A percentile compares a stretch with the other conserved stretches of the same genome.
These are phyloP conservation scores for Sminthurides aquaticus DNA, from an alignment of 2,888 invertebrate genomes.

Conservation along the genomic window DNA sequence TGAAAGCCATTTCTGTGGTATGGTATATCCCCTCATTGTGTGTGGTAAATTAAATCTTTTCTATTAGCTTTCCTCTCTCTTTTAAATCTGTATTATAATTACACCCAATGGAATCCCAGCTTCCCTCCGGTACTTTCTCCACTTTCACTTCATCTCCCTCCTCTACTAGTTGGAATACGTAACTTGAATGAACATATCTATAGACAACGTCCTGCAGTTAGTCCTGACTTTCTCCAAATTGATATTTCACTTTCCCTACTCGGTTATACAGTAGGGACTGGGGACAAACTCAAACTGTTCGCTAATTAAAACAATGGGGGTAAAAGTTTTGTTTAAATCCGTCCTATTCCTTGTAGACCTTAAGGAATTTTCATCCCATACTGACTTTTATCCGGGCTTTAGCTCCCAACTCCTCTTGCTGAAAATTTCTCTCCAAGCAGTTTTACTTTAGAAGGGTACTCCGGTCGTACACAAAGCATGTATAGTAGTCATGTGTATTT, in stretches of 20 bases:
- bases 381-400: no score
- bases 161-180: no score
- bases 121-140: neutral
- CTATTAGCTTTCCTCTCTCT: neutral
- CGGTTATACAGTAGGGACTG: no score
- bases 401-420: no score
- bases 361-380: no score
- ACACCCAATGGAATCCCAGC: neutral
- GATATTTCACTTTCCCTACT: neutral
- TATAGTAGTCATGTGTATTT: no score
- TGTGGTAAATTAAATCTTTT: neutral
- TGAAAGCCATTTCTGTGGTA: neutral
- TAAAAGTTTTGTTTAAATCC: conserved; percentile 20
- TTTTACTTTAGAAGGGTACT: no score
- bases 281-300: neutral
- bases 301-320: conserved; percentile 41
- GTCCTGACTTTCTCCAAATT: neutral
- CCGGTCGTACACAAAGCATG: no score
- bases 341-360: no score
- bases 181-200: no score
- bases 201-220: no score
- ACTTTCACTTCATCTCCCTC: neutral
- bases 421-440: no score
- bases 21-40: neutral
- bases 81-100: neutral